Evolutionary conservation across 2,888 invertebrate species (phyloP), one percentile per base, ranked within the genome.

Genomic region (Monopis laevigella): DNA sequence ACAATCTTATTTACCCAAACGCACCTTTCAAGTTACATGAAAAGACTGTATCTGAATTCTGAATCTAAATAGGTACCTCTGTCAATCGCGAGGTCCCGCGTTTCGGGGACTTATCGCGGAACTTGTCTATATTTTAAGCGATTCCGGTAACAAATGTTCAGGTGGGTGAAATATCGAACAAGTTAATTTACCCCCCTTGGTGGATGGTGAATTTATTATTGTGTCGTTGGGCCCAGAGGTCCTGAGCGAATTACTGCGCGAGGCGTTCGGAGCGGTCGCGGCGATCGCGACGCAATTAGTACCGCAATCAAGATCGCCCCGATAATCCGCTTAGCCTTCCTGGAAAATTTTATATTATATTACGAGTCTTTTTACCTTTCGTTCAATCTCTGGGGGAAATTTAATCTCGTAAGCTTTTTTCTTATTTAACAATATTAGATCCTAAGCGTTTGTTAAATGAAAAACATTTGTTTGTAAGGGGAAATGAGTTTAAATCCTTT

Each of bases 261-360:
- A 21, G 17, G 11, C 21, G 34, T 11, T 19, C 21, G 13, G 13
- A 14, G 16, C 21, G 27, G 26, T 39, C 39, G 13, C 26, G 26
- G 27, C 21, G 27, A 32, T 32, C 36, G 40, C 29, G 17, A 28
- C 28, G 26, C 40, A 40, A 40, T 40, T 40, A 40, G 40, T 24
- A 13, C 27, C 40, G 29, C 40, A 40, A 40, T 40, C 40, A 29
- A 39, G 40, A 40, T 40, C 29, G 28, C n/a, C 36, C 36, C 36
- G 36, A 36, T 36, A 36, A 36, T 36, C 36, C 36, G 36, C 36
- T 36, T 34, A 34, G 21, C 21, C 36, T 18, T 7, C 10, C 36
- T 11, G 5, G 36, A 21, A 11, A 34, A n/a, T 36, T 21, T 36
- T 36, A 21, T 36, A 36, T 36, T 36, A 36, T 21, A 36, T 36